phyloP scores from a whole-genome alignment of 2,888 invertebrate species.

The Selenia dentaria region DNA sequence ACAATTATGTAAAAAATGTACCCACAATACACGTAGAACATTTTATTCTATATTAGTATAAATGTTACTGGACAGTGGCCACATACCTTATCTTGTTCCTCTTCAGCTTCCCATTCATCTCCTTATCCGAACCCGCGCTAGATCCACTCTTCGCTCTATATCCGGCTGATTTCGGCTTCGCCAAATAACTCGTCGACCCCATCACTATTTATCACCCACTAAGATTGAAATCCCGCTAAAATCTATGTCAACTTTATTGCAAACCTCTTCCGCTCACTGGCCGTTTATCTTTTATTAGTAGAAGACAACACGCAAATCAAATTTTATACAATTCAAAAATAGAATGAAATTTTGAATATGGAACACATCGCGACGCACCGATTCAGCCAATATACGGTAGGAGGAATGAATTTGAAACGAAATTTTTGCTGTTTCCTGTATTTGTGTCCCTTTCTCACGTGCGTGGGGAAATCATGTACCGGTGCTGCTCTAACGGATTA shows the following conservation, averaged over 20 bases:
- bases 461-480: slow-evolving; percentile 39
- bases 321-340: slow-evolving; percentile 35
- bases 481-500: slow-evolving; percentile 57
- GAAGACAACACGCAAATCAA: slow-evolving; percentile 19
- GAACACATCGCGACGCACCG: slow-evolving; percentile 48
- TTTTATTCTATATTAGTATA: no score
- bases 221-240: slow-evolving; percentile 38
- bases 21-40: no score
- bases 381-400: slow-evolving; percentile 49
- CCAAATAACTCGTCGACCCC: slow-evolving; percentile 78
- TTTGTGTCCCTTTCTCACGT: slow-evolving; percentile 57
- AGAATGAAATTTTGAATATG: slow-evolving; percentile 40
- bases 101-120: slow-evolving; percentile 73
- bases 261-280: slow-evolving; percentile 21
- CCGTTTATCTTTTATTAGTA: slow-evolving; percentile 21
- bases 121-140: slow-evolving; percentile 74
- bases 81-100: slow-evolving; percentile 71
- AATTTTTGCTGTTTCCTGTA: slow-evolving; percentile 61
- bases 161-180: slow-evolving; percentile 65
- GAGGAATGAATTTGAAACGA: slow-evolving; percentile 61
- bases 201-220: slow-evolving; percentile 46
- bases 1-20: no score
- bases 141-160: slow-evolving; percentile 74
- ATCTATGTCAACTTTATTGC: slow-evolving; percentile 41
- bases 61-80: no score